These are phyloP conservation scores for Mus spicilegus DNA, from an alignment of 2,113 vertebrate species.

Conservation along the genomic window DNA sequence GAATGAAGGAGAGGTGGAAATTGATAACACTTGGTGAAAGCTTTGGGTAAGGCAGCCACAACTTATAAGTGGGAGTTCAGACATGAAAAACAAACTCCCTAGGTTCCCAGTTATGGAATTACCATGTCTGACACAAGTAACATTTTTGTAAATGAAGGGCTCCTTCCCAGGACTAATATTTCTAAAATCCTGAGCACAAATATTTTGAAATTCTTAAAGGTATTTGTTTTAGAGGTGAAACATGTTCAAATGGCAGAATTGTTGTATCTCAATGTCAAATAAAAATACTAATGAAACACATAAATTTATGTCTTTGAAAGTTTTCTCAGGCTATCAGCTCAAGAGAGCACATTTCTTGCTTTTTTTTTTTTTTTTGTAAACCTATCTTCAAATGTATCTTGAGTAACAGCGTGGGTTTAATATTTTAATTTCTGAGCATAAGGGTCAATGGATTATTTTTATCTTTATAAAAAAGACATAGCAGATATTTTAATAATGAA, in stretches of 20 bases:
- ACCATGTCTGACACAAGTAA: constrained; percentile 20
- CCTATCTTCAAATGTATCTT: background rate
- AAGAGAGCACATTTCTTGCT: background rate
- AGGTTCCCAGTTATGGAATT: constrained; percentile 7
- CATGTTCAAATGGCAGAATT: constrained; percentile 16
- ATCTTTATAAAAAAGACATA: constrained; percentile 12
- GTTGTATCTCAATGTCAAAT: constrained; percentile 49
- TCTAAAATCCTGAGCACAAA: constrained; percentile 40
- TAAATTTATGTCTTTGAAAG: constrained; percentile 26
- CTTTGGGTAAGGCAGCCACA: constrained; percentile 25
- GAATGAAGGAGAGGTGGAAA: constrained; percentile 65
- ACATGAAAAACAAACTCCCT: constrained; percentile 40
- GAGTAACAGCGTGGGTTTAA: background rate
- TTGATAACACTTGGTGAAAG: constrained; percentile 57
- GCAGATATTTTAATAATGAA: constrained; percentile 8
- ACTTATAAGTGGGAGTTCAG: constrained; percentile 32
- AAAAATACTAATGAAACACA: constrained; percentile 54
- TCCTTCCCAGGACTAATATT: constrained; percentile 69
- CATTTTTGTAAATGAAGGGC: constrained; percentile 39
- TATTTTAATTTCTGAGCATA: constrained; percentile 34
- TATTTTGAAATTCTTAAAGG: constrained; percentile 62
- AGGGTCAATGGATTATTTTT: background rate
- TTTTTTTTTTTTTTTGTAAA: background rate
- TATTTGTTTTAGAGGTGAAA: constrained; percentile 54
- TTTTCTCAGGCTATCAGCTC: background rate